Conservation (phyloP, 2,888 invertebrate species). For the Hydrotaea diabolus region DNA sequence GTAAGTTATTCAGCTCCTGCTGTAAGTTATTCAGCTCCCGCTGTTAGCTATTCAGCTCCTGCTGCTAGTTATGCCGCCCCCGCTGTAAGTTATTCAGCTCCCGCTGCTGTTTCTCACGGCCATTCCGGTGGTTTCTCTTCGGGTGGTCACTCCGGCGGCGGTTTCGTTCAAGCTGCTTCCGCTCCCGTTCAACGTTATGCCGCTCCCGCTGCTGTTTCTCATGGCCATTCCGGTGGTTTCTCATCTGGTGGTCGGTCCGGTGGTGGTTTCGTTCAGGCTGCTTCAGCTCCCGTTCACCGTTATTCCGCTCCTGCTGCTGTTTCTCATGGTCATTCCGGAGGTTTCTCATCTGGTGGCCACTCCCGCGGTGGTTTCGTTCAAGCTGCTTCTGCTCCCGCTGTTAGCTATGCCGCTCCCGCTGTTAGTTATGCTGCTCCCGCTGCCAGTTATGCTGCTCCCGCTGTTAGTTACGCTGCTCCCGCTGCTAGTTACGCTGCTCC, state of each 20-base stretch:
- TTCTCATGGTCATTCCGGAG: slow-evolving; percentile 21
- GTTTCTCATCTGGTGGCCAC: slow-evolving; percentile 18
- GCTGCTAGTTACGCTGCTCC: slow-evolving; percentile 27
- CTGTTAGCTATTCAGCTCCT: slow-evolving; percentile 6
- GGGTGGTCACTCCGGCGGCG: no score
- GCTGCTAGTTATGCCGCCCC: background rate
- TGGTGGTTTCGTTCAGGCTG: slow-evolving; percentile 41
- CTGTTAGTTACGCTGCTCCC: slow-evolving; percentile 9
- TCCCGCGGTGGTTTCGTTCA: slow-evolving; percentile 38
- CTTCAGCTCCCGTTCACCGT: slow-evolving; percentile 12
- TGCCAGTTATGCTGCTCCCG: slow-evolving; percentile 24
- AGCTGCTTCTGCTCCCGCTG: slow-evolving; percentile 35
- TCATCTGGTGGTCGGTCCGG: background rate
- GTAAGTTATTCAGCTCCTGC: slow-evolving; percentile 15
- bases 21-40: slow-evolving; percentile 39
- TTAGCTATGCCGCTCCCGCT: slow-evolving; percentile 32
- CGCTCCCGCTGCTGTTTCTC: slow-evolving; percentile 46
- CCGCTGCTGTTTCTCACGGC: slow-evolving; percentile 32
- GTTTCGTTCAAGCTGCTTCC: slow-evolving; percentile 34
- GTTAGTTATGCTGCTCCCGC: slow-evolving; percentile 35
- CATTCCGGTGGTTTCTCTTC: background rate
- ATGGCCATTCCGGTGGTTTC: slow-evolving; percentile 3
- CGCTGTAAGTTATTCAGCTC: background rate
- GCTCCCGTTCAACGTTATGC: background rate
- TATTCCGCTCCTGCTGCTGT: slow-evolving; percentile 62